Percentiles rank a stretch among this genome's conserved stretches.
These are phyloP conservation scores for zebrafish (Danio rerio) DNA, from an alignment of 2,113 vertebrate genomes.

Conservation along the genomic window DNA sequence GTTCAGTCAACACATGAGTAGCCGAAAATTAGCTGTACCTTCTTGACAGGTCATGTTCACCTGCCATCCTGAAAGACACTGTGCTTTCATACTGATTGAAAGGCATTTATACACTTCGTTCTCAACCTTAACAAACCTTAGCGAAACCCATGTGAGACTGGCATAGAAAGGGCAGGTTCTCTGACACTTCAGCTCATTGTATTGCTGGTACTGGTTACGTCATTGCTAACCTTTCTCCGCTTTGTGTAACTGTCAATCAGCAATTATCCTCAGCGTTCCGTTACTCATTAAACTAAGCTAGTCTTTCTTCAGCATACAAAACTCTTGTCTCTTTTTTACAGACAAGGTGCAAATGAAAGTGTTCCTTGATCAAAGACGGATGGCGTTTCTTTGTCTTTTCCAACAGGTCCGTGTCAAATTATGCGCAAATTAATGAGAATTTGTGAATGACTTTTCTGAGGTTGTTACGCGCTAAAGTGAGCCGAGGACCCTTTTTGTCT, in stretches of 20 bases:
- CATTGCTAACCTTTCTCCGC: conserved; percentile 56
- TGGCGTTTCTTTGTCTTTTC: conserved; percentile 5
- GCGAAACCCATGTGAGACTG: conserved; percentile 1
- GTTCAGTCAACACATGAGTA: not conserved
- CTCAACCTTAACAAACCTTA: not conserved
- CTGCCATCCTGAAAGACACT: not conserved
- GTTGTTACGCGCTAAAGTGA: not conserved
- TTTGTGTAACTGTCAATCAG: conserved; percentile 50
- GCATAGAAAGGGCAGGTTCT: not conserved
- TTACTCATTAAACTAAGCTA: conserved; percentile 21
- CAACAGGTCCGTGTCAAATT: conserved; percentile 16
- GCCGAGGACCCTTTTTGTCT: not conserved
- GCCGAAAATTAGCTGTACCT: not conserved
- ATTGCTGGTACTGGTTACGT: conserved; percentile 7
- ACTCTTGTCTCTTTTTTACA: not conserved
- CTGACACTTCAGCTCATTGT: not conserved
- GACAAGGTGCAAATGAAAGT: conserved; percentile 8
- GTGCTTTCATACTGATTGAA: not conserved
- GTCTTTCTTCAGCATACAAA: conserved; percentile 4
- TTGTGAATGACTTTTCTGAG: conserved; percentile 5
- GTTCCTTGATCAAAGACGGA: not conserved
- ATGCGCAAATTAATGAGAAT: conserved; percentile 22
- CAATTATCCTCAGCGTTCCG: not conserved
- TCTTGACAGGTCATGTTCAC: conserved; percentile 11
- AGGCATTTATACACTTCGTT: not conserved